Percentiles rank a stretch among this genome's conserved stretches.
phyloP scores from a whole-genome alignment of 2,888 invertebrate genomes.

The Lasioglossum figueresi region DNA sequence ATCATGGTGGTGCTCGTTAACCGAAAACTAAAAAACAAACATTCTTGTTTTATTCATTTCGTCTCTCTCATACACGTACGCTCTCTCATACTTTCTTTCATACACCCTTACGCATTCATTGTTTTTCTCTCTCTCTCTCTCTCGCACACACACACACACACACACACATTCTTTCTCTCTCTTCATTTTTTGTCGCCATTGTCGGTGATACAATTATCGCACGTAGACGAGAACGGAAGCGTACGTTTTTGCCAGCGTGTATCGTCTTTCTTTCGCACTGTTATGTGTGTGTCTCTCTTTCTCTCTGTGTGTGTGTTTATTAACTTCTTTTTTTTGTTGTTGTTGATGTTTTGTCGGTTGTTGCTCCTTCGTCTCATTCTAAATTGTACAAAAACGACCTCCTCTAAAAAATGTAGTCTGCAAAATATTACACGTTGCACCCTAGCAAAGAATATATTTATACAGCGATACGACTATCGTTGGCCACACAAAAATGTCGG shows the following conservation, averaged over 20 bases:
- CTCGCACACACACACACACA: not conserved
- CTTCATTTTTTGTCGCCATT: slow-evolving; percentile 9
- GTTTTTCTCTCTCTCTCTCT: not conserved
- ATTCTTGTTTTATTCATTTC: slow-evolving; percentile 7
- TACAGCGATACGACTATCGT: slow-evolving; percentile 73
- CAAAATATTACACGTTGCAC: slow-evolving; percentile 60
- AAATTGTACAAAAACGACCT: slow-evolving; percentile 51
- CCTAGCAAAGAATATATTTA: slow-evolving; percentile 41
- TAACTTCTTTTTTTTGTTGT: not conserved
- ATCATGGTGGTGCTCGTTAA: slow-evolving; percentile 46
- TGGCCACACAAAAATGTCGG: slow-evolving; percentile 76
- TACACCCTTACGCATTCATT: not conserved
- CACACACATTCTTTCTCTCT: not conserved
- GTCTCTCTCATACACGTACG: not conserved
- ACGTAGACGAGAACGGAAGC: slow-evolving; percentile 7
- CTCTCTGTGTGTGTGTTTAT: not conserved
- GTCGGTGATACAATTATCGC: slow-evolving; percentile 4
- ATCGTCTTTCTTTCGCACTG: slow-evolving; percentile 19
- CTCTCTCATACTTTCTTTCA: not conserved
- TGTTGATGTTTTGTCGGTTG: not conserved
- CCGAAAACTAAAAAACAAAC: slow-evolving; percentile 42
- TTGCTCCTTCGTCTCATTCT: slow-evolving; percentile 3
- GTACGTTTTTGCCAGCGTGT: not conserved
- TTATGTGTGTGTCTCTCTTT: not conserved
- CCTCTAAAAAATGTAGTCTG: slow-evolving; percentile 51